phyloP scores from a whole-genome alignment of 2,797 vertebrate genomes.

The Typhlichthys subterraneus region DNA sequence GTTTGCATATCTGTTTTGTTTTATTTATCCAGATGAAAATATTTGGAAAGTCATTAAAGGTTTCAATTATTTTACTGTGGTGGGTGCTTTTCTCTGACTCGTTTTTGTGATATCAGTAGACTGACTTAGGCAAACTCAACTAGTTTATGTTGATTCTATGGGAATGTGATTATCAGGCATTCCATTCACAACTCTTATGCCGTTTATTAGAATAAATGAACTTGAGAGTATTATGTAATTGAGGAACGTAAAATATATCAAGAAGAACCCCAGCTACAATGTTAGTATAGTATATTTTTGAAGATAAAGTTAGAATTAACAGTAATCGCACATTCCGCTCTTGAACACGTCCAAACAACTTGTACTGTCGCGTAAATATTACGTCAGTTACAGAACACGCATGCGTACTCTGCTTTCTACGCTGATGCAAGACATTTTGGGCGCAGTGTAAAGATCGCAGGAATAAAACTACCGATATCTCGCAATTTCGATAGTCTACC shows the following conservation, averaged over 20 bases:
- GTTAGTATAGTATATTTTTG: no score
- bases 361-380: constrained; percentile 36
- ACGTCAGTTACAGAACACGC: constrained; percentile 40
- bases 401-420: constrained; percentile 40
- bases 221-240: no score
- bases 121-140: no score
- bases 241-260: no score
- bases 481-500: constrained; percentile 14
- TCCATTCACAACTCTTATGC: no score
- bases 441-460: constrained; percentile 33
- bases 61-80: constrained; percentile 82
- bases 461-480: constrained; percentile 23
- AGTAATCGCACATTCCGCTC: constrained; percentile 6
- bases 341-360: constrained; percentile 26
- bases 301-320: no score
- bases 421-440: constrained; percentile 73
- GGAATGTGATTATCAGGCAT: no score
- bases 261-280: no score
- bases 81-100: constrained; percentile 37
- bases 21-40: constrained; percentile 86
- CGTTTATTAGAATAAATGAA: no score
- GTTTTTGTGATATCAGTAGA: background rate
- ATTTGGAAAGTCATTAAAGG: constrained; percentile 92
- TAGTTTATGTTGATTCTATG: no score
- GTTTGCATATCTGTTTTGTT: constrained; percentile 87